These are phyloP conservation scores for Naso thynnoides DNA, from an alignment of 2,797 vertebrate species.

Conservation along the genomic window DNA sequence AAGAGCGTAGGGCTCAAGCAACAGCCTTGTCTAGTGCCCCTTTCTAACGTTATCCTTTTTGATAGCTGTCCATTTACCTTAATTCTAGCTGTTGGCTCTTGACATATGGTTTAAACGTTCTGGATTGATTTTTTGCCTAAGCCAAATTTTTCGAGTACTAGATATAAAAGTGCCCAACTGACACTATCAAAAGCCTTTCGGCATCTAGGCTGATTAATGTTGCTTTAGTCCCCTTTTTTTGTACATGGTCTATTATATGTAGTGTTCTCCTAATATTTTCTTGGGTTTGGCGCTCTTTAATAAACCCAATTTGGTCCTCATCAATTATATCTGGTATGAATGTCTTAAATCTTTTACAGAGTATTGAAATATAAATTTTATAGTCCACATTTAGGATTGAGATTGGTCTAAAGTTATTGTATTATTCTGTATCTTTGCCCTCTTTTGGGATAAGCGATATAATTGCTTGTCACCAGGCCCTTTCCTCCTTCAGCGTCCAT, in stretches of 20 bases:
- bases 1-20: neutral
- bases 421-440: neutral
- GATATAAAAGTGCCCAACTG: slow-evolving; percentile 16
- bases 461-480: neutral
- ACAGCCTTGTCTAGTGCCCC: neutral
- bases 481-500: neutral
- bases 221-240: too few relatives aligned
- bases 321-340: too few relatives aligned
- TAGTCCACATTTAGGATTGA: too few relatives aligned
- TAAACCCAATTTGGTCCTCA: neutral
- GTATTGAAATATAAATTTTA: too few relatives aligned
- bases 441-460: neutral
- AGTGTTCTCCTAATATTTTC: neutral
- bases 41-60: neutral
- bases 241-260: too few relatives aligned
- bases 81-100: neutral
- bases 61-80: neutral
- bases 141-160: neutral
- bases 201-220: too few relatives aligned
- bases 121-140: neutral
- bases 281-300: neutral
- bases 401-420: too few relatives aligned
- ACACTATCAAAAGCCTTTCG: too few relatives aligned
- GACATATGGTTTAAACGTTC: neutral
- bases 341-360: too few relatives aligned